Percentiles rank a stretch among this genome's conserved stretches.
Evolutionary conservation across 2,113 vertebrate genomes (phyloP).

Genomic region (Dermatemys mawii): DNA sequence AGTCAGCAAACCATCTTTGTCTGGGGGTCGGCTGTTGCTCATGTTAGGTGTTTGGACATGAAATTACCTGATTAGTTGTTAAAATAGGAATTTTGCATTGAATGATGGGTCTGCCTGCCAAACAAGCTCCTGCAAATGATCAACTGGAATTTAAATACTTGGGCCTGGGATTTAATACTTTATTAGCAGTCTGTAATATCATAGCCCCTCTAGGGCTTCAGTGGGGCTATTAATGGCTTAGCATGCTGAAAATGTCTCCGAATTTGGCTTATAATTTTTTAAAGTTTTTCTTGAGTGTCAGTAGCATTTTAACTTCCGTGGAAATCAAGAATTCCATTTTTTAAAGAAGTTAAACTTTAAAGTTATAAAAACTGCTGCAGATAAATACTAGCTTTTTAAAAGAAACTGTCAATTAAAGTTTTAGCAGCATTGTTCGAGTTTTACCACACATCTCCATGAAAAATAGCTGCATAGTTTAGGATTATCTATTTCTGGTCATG

Average conservation of each 20-base stretch:
- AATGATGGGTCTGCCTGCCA: not conserved
- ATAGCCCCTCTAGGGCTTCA: not conserved
- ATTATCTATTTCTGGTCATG: not conserved
- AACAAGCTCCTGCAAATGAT: not conserved
- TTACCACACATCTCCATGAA: conserved; percentile 17
- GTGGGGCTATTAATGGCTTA: not conserved
- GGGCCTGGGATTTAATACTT: not conserved
- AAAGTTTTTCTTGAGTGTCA: not conserved
- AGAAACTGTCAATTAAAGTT: not conserved
- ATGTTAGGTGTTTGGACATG: not conserved
- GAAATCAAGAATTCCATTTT: too few species aligned
- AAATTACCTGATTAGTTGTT: not conserved
- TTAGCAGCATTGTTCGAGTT: conserved; percentile 12
- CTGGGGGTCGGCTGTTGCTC: not conserved
- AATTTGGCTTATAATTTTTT: not conserved
- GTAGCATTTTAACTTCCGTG: not conserved
- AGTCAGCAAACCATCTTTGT: not conserved
- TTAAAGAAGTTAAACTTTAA: not conserved
- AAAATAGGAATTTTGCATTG: not conserved
- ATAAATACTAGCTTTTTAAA: not conserved
- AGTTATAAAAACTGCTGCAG: not conserved
- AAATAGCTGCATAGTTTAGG: not conserved
- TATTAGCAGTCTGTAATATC: not conserved
- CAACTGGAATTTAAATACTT: not conserved
- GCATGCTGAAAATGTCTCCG: not conserved